Base-by-base conservation (phyloP, 2,113 vertebrate species). In the Hippocampus zosterae region DNA sequence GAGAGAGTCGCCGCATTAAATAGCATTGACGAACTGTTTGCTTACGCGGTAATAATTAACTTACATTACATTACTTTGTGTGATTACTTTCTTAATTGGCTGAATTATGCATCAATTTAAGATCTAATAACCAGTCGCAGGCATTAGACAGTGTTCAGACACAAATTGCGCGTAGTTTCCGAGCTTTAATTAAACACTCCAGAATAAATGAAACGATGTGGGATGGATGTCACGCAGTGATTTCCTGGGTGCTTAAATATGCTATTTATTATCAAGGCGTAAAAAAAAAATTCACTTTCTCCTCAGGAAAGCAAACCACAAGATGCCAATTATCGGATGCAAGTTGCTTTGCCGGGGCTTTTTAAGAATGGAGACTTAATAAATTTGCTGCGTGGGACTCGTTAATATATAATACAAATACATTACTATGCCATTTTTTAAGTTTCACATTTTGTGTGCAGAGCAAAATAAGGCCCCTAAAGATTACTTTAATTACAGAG, bases 11-110 rank as follows among this genome's bases (percentile, higher is more conserved):
- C 94, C 95, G 94, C 94, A 93, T 95, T 96, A 98, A 96, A 94
- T 94, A 96, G 95, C 96, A 96, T 99, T 99, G 98, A 99, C 98
- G 95, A 99, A 99, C 96, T 99, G 96, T 99, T 99, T 99, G 96
- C 96, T 98, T 98, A 98, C 98, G 96, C 95, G 96, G 96, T 98
- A 98, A 98, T 98, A 99, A 99, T 99, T 98, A 99, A 98, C 97
- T 99, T 98, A 95, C 96, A 99, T 99, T 99, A 99, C 97, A 98
- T 99, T 98, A 98, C 96, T 98, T 99, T 98, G 97, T 99, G 96
- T 99, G 97, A 99, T 99, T 99, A 99, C 97, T 98, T 98, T 99
- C 97, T 99, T 99, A 99, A 99, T 99, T 99, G 97, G 95, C 96
- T 99, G 96, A 98, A 99, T 99, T 99, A 99, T 98, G 96, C 97